Evolutionary conservation across 1,140 invertebrate species (phyloP), one percentile per base, ranked within the genome.

Genomic region (Trialeurodes vaporariorum): DNA sequence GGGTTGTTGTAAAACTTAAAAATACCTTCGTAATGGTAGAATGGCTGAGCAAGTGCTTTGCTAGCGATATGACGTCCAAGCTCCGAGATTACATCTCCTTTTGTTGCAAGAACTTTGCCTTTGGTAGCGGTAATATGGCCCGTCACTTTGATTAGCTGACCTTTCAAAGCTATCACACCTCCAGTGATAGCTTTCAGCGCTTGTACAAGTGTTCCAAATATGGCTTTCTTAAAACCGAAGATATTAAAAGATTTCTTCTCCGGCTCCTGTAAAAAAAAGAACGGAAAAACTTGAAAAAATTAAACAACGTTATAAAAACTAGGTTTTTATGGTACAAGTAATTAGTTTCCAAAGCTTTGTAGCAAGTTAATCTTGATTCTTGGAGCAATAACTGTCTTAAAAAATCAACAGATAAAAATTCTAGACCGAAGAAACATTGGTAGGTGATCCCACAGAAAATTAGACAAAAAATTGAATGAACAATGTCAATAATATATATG

Each of bases 171-270:
- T 1, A 92, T 85, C 1, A 91, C 86, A 26, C 90, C 89, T 22
- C 91, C 91, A 60, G 89, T 88, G 61, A 93, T 89, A 0, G 91
- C 90, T 76, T 92, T 92, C 0, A 91, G 84, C 12, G 91, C 89
- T 83, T 92, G 88, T 71, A 92, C 81, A 2, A 93, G 78, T 9
- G 90, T 90, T 75, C 86, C 85, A 12, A 92, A 76, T 65, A 92
- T 87, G 0, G 88, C 88, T 75, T 89, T 90, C 77, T 92, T 92
- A 71, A 92, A 81, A 23, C 85, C 83, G 86, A 86, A 90, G 49
- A 87, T 82, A 76, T 88, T 85, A 71, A 89, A 87, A 2, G 81
- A 80, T 72, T 85, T 82, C 17, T 77, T 72, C 61, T 78, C 78
- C 65, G 83, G 78, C 27, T 74, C 74, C 81, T 83, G 73, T 59